A percentile compares a stretch with the other conserved stretches of the same genome.
Evolutionary conservation across 1,140 invertebrate genomes (phyloP).

Genomic region (Kradibia gibbosae): DNA sequence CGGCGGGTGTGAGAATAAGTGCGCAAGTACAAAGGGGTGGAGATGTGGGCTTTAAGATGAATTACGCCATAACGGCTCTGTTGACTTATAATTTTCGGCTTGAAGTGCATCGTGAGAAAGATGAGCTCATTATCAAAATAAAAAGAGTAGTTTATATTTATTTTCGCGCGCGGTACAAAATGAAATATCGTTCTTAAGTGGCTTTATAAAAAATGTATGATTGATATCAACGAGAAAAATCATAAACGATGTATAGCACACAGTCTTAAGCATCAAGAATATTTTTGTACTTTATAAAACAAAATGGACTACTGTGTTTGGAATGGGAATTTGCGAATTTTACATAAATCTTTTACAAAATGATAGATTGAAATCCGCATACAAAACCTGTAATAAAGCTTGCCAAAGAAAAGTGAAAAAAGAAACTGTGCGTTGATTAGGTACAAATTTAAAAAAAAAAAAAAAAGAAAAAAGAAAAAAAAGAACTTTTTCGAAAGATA

Average conservation of each 20-base stretch:
- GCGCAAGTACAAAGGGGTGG: not conserved
- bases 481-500: not conserved
- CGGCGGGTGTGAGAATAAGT: not conserved
- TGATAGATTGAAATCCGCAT: not conserved
- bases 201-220: not conserved
- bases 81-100: slow-evolving; percentile 30
- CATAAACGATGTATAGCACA: not conserved
- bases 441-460: slow-evolving; percentile 5
- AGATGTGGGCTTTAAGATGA: not conserved
- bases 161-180: not conserved
- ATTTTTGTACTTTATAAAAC: not conserved
- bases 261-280: not conserved
- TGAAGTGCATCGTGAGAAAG: not conserved
- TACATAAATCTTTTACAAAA: not conserved
- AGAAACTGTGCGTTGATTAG: not conserved
- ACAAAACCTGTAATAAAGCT: not conserved
- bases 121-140: not conserved
- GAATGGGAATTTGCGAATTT: not conserved
- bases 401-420: not conserved
- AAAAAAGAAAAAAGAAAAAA: not conserved
- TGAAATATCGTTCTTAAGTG: not conserved
- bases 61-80: slow-evolving; percentile 11
- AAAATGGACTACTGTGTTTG: not conserved
- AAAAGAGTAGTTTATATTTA: not conserved
- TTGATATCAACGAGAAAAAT: not conserved